Base-by-base conservation (phyloP, 1,140 invertebrate species). In the Amyelois transitella region DNA sequence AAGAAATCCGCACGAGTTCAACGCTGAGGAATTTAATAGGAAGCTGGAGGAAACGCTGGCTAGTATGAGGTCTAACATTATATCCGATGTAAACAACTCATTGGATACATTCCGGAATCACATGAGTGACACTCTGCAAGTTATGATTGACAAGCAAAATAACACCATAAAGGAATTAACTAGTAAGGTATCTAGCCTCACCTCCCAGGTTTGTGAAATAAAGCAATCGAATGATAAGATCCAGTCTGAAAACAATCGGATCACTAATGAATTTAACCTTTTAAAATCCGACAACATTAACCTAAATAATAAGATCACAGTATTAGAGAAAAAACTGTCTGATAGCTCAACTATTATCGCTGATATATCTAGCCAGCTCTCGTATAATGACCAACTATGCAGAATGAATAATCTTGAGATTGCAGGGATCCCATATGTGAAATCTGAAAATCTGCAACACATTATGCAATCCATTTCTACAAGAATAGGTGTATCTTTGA, bases 361-460 rank as follows among this genome's bases (percentile, higher is more conserved):
- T 18, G 45, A n/a, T 10, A 18, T 48, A 3, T 2, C 25, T 28
- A 24, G 4, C 8, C 6, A 51, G 50, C 4, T 25, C 17, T 18
- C 18, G 18, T 38, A 6, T 17, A 51, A 51, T n/a, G 50, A 51
- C 5, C 50, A 51, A 14, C 12, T 25, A 12, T n/a, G 25, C 18
- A 22, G 50, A 25, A 22, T 56, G 6, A 57, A 57, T 18, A 57
- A 57, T 44, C 12, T 57, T 10, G 55, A 51, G 22, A 25, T 57
- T 2, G 24, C 55, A 0, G 55, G 55, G 3, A 43, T 57, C 14
- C 55, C 55, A 10, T 1, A 25, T 7, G 25, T 14, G 0, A 57
- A 57, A 18, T 20, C 19, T 4, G 55, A 57, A 51, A 57, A 57
- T 21, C 49, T 57, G 45, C 6, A 51, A 14, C 43, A 17, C 17